These are phyloP conservation scores for Sebastes trivittatus DNA, from an alignment of 2,797 vertebrate genomes.

Conservation along the genomic window DNA sequence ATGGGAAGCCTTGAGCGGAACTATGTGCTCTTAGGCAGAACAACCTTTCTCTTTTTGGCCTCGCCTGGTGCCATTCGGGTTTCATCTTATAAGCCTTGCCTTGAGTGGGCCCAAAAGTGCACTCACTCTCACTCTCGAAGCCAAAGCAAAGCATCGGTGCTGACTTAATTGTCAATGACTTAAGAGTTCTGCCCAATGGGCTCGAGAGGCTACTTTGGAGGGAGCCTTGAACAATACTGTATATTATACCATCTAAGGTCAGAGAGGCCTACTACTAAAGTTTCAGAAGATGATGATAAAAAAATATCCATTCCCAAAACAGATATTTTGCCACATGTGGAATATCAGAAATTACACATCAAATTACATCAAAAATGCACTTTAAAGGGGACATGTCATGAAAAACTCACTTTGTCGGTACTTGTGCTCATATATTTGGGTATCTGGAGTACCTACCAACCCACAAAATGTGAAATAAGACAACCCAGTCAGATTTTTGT, in stretches of 20 bases:
- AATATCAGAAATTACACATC: no score
- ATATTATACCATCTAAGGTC: not conserved
- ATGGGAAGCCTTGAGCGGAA: not conserved
- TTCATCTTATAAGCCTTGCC: conserved; percentile 16
- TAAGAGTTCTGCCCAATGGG: conserved; percentile 33
- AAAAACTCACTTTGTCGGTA: no score
- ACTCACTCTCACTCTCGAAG: conserved; percentile 9
- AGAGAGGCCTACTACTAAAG: not conserved
- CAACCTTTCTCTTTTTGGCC: not conserved
- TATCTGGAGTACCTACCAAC: no score
- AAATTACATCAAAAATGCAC: no score
- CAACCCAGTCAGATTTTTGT: no score
- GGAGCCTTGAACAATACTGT: not conserved
- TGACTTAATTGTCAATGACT: conserved; percentile 55
- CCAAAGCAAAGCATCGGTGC: conserved; percentile 30
- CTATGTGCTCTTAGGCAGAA: not conserved
- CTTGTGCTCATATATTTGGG: no score
- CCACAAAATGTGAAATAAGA: no score
- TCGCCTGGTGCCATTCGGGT: conserved; percentile 8
- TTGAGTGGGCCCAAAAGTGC: conserved; percentile 28
- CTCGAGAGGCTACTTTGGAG: conserved; percentile 28
- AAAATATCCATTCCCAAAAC: no score
- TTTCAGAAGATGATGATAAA: no score
- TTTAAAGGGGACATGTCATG: no score
- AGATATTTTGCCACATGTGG: no score